These are phyloP conservation scores for Exephanes ischioxanthus DNA, from an alignment of 2,888 invertebrate species.

Conservation along the genomic window DNA sequence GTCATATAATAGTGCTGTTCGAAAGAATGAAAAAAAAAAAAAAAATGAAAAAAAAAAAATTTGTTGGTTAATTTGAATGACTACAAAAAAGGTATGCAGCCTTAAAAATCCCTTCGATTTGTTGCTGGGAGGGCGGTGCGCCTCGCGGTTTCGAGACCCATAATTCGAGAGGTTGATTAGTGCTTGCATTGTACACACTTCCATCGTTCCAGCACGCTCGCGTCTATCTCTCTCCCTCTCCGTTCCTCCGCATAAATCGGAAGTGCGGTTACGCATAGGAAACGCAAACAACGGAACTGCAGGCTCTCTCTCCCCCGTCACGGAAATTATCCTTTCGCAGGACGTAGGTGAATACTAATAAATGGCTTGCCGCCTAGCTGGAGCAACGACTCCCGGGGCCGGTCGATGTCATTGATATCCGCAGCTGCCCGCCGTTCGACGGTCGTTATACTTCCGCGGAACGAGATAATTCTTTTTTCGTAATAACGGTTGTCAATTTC, in stretches of 20 bases:
- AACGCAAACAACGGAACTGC: slow-evolving; percentile 44
- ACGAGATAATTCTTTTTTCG: slow-evolving; percentile 44
- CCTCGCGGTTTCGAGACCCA: slow-evolving; percentile 62
- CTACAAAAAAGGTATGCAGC: slow-evolving; percentile 20
- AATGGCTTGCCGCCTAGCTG: slow-evolving; percentile 34
- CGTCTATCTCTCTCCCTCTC: not conserved
- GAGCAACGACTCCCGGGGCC: slow-evolving; percentile 50
- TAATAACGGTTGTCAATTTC: slow-evolving; percentile 41
- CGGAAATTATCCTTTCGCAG: slow-evolving; percentile 65
- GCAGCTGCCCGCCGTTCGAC: slow-evolving; percentile 66
- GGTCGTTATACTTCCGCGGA: slow-evolving; percentile 55
- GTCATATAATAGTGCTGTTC: slow-evolving; percentile 19
- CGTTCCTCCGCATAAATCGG: slow-evolving; percentile 44
- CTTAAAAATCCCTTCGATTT: slow-evolving; percentile 65
- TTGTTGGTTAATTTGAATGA: slow-evolving; percentile 4
- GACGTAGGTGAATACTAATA: slow-evolving; percentile 44
- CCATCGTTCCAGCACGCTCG: slow-evolving; percentile 22
- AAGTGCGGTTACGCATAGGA: slow-evolving; percentile 66
- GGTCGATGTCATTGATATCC: slow-evolving; percentile 64
- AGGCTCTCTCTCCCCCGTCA: slow-evolving; percentile 56
- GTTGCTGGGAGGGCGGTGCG: slow-evolving; percentile 51
- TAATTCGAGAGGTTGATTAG: slow-evolving; percentile 54
- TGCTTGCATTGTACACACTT: slow-evolving; percentile 17
- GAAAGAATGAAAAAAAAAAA: not conserved
- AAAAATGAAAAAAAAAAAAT: not conserved